Evolutionary conservation across 1,140 invertebrate genomes (phyloP).

Genomic region (Scylla paramamosain): DNA sequence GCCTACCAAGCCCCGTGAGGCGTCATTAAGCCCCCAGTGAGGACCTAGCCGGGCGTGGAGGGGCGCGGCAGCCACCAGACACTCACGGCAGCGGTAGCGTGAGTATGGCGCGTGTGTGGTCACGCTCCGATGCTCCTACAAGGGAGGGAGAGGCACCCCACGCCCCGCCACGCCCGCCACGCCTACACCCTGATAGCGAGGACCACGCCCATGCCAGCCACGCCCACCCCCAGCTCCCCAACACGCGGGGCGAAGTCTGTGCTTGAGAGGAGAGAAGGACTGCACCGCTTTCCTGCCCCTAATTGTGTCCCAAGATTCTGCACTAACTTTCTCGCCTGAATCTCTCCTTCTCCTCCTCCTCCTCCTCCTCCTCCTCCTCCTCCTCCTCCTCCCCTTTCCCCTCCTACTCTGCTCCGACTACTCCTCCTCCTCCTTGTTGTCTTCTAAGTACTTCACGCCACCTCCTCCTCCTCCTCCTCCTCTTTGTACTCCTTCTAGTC

Average conservation of each 20-base stretch:
- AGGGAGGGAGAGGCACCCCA: neutral
- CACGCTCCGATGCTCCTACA: too few species aligned
- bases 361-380: neutral
- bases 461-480: too few species aligned
- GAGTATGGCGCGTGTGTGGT: too few species aligned
- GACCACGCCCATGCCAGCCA: neutral
- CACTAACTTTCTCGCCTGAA: neutral
- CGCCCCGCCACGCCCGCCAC: neutral
- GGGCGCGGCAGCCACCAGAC: too few species aligned
- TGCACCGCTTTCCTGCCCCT: neutral
- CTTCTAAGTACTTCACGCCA: neutral
- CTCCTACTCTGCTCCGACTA: neutral
- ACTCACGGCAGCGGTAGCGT: too few species aligned
- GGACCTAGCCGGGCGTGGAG: too few species aligned
- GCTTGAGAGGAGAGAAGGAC: neutral
- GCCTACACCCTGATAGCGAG: neutral
- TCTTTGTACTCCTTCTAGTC: too few species aligned
- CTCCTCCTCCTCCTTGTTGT: neutral
- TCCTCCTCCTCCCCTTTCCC: neutral
- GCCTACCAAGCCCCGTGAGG: too few species aligned
- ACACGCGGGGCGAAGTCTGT: neutral
- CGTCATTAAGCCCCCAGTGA: too few species aligned
- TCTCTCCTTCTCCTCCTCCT: constrained; percentile 10
- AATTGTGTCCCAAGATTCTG: neutral
- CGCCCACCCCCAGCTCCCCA: neutral